Evolutionary conservation across 92 coral and sea anemone species (phyloP).

Genomic region (Blastomussa wellsi): DNA sequence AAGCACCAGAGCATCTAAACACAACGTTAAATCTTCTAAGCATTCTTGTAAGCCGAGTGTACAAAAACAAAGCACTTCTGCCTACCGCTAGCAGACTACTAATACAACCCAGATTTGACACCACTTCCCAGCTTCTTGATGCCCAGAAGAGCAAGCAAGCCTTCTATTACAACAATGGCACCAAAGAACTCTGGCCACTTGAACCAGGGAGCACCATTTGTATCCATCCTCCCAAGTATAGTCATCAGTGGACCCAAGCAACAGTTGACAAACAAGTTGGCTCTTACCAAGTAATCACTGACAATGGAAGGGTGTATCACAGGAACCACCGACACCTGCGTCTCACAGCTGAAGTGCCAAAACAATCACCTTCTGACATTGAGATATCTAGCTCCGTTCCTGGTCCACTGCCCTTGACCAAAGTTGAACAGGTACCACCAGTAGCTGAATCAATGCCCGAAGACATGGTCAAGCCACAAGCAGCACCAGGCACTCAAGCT

Average conservation of each 20-base stretch:
- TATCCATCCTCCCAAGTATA: constrained; percentile 17
- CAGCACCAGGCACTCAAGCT: constrained; percentile 6
- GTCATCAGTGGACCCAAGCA: constrained; percentile 22
- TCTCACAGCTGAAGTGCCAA: constrained; percentile 11
- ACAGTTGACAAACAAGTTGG: constrained; percentile 24
- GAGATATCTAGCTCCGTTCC: constrained; percentile 1
- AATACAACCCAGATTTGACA: constrained; percentile 8
- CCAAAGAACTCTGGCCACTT: too few relatives aligned
- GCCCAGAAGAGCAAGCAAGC: too few relatives aligned
- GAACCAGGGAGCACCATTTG: constrained; percentile 6
- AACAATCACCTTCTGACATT: neutral
- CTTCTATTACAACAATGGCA: too few relatives aligned
- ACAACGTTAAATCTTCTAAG: too few relatives aligned
- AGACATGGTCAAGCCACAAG: neutral
- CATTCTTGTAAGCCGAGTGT: too few relatives aligned
- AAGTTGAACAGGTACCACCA: constrained; percentile 19
- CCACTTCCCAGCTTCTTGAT: too few relatives aligned
- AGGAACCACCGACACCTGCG: too few relatives aligned
- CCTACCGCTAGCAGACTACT: constrained; percentile 4
- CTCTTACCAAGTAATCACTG: constrained; percentile 12
- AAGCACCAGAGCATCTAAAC: too few relatives aligned
- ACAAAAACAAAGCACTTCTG: too few relatives aligned
- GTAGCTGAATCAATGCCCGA: neutral
- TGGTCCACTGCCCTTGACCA: neutral
- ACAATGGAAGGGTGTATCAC: constrained; percentile 31